Evolutionary conservation across 2,888 invertebrate species (phyloP), one percentile per base, ranked within the genome.

Genomic region (Dusona sp.): DNA sequence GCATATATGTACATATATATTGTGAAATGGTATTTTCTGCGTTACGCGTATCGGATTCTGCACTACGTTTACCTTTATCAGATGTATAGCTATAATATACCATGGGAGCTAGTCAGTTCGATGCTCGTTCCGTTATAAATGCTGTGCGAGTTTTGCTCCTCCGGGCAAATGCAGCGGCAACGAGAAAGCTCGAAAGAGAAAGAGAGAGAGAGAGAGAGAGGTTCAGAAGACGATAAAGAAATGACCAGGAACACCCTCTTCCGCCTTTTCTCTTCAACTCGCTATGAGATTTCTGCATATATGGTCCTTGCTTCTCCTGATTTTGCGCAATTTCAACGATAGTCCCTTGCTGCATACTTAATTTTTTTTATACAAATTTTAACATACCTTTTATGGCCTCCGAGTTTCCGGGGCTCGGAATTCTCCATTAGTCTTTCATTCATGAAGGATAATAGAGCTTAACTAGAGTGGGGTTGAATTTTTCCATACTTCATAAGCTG

Each of bases 11-110:
- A 33, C 25, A 67, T 48, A 13, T 67, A 57, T 75, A 82, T 57
- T 72, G 51, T 36, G 65, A 51, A 48, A 73, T 54, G 61, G 65
- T 57, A 45, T 80, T 81, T 75, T 78, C 77, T 65, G 77, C 78
- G 77, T 75, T 74, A 77, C 81, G 74, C 77, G 64, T 85, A 85
- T 81, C 79, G 88, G 87, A 89, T 88, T 80, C 83, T 84, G 87
- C 79, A 84, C 80, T 86, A 88, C 86, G 88, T 88, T 89, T 88
- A 87, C 88, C 90, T 91, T 91, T 91, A 92, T 92, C 90, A 89
- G 89, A 82, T 74, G 89, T 90, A 54, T 64, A 54, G 51, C 45
- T 79, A 68, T 72, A 68, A 78, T 68, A 68, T 78, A 25, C 38
- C 78, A 70, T 68, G 54, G 42, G 64, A 67, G 68, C 67, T 79